Evolutionary conservation across 2,888 invertebrate species (phyloP).

Genomic region (Apotomis betuletana): DNA sequence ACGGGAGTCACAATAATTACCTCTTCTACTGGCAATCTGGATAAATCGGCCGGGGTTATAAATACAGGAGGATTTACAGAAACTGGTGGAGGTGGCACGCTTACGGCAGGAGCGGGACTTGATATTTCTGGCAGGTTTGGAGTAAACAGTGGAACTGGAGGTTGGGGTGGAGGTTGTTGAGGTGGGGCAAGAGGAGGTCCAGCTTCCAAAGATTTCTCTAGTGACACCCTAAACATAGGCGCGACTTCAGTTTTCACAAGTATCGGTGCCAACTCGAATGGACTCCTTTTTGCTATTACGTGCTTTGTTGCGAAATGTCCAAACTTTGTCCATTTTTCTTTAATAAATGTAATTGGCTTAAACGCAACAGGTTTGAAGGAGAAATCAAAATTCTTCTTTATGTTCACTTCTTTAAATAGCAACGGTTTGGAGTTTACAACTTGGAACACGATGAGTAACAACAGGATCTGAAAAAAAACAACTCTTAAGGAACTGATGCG

Average conservation of each 20-base stretch:
- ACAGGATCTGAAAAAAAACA: conserved; percentile 48
- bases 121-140: neutral
- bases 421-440: conserved; percentile 46
- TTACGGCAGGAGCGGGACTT: neutral
- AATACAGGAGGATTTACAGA: conserved; percentile 1
- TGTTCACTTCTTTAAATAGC: conserved; percentile 54
- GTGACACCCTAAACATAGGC: neutral
- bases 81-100: neutral
- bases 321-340: conserved; percentile 63
- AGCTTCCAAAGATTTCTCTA: conserved; percentile 25
- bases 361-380: conserved; percentile 56
- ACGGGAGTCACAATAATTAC: conserved; percentile 23
- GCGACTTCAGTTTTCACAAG: neutral
- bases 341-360: conserved; percentile 58
- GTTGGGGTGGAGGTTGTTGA: conserved; percentile 28
- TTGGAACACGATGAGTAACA: conserved; percentile 47
- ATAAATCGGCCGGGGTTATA: neutral
- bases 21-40: conserved; percentile 18
- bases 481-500: no score
- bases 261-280: conserved; percentile 1
- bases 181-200: conserved; percentile 36
- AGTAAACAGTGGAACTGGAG: neutral
- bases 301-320: conserved; percentile 57
- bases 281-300: conserved; percentile 51
- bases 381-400: conserved; percentile 60